Percentiles rank a stretch among this genome's conserved stretches.
Conservation (phyloP, 2,797 vertebrate genomes). For the Rhodeus uyekii region DNA sequence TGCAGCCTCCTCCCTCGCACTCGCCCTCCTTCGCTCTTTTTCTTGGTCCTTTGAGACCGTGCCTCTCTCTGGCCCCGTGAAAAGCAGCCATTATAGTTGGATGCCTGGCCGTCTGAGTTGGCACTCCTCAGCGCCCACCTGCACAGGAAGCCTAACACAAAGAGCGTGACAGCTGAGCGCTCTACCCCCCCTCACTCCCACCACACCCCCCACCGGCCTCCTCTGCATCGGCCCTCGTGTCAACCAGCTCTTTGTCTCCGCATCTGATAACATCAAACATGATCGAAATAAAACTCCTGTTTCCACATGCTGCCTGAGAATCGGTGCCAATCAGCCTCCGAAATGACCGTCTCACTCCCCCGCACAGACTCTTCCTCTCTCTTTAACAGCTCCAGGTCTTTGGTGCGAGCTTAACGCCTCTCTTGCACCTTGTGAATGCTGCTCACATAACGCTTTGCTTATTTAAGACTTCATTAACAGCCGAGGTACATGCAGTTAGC, state of each 20-base stretch:
- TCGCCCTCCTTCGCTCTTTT: conserved; percentile 34
- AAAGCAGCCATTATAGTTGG: conserved; percentile 83
- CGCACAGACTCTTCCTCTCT: neutral
- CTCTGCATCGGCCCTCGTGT: conserved; percentile 47
- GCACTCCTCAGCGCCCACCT: conserved; percentile 81
- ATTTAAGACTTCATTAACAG: conserved; percentile 50
- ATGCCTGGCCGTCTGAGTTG: conserved; percentile 83
- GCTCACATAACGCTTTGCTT: conserved; percentile 39
- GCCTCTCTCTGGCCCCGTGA: conserved; percentile 74
- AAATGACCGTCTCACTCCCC: neutral
- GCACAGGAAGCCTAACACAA: conserved; percentile 79
- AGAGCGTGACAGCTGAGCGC: conserved; percentile 80
- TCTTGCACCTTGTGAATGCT: conserved; percentile 16
- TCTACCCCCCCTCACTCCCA: conserved; percentile 52
- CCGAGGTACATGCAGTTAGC: conserved; percentile 24
- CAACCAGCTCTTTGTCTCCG: conserved; percentile 61
- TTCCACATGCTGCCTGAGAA: conserved; percentile 44
- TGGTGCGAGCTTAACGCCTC: conserved; percentile 1
- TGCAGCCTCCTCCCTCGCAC: conserved; percentile 37
- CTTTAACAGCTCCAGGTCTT: conserved; percentile 9
- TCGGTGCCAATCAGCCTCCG: conserved; percentile 19
- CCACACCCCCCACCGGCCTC: conserved; percentile 29
- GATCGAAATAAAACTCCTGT: conserved; percentile 59
- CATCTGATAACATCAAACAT: conserved; percentile 62
- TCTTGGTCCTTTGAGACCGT: conserved; percentile 47